Evolutionary conservation across 2,888 invertebrate species (phyloP).

Genomic region (Diachrysia chrysitis): DNA sequence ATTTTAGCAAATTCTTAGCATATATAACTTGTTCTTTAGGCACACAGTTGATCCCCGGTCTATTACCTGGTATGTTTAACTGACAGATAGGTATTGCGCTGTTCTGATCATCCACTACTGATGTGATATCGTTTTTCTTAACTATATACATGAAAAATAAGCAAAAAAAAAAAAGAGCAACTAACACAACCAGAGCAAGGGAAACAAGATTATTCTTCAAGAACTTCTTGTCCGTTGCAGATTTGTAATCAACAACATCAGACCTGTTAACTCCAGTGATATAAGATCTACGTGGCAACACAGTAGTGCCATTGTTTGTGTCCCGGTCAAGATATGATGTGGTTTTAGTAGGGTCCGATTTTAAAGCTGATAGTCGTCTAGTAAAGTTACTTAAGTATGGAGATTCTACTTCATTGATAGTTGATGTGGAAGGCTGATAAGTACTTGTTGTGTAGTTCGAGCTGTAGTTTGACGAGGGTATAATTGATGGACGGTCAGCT

Average conservation of each 20-base stretch:
- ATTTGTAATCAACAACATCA: slow-evolving; percentile 80
- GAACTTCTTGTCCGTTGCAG: slow-evolving; percentile 83
- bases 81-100: slow-evolving; percentile 90
- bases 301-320: slow-evolving; percentile 78
- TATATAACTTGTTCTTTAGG: slow-evolving; percentile 89
- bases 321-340: slow-evolving; percentile 76
- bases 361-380: slow-evolving; percentile 87
- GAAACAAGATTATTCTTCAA: slow-evolving; percentile 91
- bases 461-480: slow-evolving; percentile 67
- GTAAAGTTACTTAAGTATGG: slow-evolving; percentile 93
- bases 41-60: slow-evolving; percentile 91
- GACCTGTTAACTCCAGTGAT: slow-evolving; percentile 78
- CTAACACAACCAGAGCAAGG: slow-evolving; percentile 89
- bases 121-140: slow-evolving; percentile 89
- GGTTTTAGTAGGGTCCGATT: slow-evolving; percentile 78
- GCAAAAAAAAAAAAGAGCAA: slow-evolving; percentile 91
- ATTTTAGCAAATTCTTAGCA: slow-evolving; percentile 90
- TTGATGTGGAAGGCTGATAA: slow-evolving; percentile 79
- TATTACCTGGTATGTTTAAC: slow-evolving; percentile 83
- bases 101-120: slow-evolving; percentile 87
- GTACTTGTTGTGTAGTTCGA: slow-evolving; percentile 73
- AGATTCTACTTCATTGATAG: slow-evolving; percentile 89
- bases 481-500: slow-evolving; percentile 76
- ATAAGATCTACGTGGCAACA: slow-evolving; percentile 79
- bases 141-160: slow-evolving; percentile 92